Percentiles rank a stretch among this genome's conserved stretches.
Conservation (phyloP, 2,113 vertebrate genomes). For the Thunnus maccoyii region DNA sequence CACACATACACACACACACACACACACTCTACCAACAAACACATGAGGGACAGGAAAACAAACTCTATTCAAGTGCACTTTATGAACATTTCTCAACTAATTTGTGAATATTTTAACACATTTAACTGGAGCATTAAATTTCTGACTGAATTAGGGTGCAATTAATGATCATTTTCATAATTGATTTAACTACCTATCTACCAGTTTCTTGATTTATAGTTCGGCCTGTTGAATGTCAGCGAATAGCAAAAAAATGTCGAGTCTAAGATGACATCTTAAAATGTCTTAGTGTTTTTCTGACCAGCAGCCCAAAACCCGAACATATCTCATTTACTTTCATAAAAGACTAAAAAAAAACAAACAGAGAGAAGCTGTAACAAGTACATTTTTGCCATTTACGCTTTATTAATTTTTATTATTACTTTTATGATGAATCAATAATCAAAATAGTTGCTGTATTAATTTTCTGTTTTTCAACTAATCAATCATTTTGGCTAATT, state of each 20-base stretch:
- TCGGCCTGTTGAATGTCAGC: neutral
- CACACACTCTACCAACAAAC: neutral
- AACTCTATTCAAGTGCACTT: neutral
- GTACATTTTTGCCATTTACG: neutral
- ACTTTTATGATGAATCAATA: neutral
- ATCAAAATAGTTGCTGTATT: neutral
- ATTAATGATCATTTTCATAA: neutral
- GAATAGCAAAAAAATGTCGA: neutral
- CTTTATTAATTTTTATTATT: neutral
- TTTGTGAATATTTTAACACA: slow-evolving; percentile 19
- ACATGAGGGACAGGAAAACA: slow-evolving; percentile 2
- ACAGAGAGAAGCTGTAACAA: neutral
- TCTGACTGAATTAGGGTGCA: neutral
- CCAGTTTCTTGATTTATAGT: neutral
- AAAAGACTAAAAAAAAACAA: neutral
- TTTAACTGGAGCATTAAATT: slow-evolving; percentile 11
- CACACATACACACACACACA: neutral
- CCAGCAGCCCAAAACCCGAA: no score
- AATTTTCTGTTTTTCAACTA: neutral
- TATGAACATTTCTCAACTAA: slow-evolving; percentile 1
- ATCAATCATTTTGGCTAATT: neutral
- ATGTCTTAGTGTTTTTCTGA: neutral
- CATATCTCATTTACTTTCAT: neutral
- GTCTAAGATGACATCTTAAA: neutral
- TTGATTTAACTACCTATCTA: neutral